Conservation (phyloP, 2,888 invertebrate genomes). For the Chrysolina americana region DNA sequence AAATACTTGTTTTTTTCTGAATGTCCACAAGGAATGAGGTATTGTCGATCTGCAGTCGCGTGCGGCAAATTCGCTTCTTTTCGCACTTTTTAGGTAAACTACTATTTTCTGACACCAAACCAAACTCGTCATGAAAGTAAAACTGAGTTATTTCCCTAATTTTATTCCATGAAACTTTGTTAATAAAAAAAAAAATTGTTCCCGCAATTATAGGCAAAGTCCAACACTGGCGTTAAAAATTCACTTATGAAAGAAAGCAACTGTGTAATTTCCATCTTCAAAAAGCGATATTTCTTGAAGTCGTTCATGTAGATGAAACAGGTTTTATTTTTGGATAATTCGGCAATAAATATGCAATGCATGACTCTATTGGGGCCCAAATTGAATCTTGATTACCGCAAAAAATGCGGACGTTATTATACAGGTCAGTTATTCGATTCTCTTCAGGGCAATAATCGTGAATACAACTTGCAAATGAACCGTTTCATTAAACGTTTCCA, state of each 20-base stretch:
- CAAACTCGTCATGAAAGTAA: too few species aligned
- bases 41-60: too few species aligned
- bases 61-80: too few species aligned
- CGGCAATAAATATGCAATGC: constrained; percentile 44
- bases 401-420: constrained; percentile 38
- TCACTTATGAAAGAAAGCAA: constrained; percentile 60
- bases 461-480: constrained; percentile 39
- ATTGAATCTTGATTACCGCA: constrained; percentile 45
- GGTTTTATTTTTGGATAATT: constrained; percentile 51
- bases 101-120: too few species aligned
- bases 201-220: constrained; percentile 9
- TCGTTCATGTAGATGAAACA: constrained; percentile 55
- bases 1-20: too few species aligned
- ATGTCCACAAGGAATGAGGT: too few species aligned
- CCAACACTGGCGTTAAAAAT: constrained; percentile 60
- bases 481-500: neutral
- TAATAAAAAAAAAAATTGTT: neutral
- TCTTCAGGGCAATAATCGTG: constrained; percentile 54
- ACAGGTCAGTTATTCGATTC: constrained; percentile 49
- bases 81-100: too few species aligned
- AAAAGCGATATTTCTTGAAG: constrained; percentile 62
- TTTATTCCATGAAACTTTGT: too few species aligned
- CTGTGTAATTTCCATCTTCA: constrained; percentile 61
- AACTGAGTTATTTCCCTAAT: too few species aligned
- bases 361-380: constrained; percentile 36